These are phyloP conservation scores for Salvator merianae DNA, from an alignment of 2,113 vertebrate species.

Conservation along the genomic window DNA sequence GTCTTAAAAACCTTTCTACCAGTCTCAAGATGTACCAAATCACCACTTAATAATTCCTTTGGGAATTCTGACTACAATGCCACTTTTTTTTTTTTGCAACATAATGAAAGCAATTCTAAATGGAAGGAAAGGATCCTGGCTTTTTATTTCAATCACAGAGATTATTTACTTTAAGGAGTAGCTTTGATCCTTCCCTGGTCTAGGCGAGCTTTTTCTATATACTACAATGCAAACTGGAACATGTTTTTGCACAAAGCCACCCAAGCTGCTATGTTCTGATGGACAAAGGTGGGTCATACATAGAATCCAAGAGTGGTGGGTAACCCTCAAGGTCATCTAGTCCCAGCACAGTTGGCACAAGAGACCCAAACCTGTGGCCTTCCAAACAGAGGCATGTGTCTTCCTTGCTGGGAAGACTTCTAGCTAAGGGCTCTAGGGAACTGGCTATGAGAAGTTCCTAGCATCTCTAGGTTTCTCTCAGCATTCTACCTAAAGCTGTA, in stretches of 20 bases:
- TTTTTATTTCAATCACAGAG: not conserved
- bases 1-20: not conserved
- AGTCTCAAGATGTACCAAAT: not conserved
- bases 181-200: not conserved
- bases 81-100: not conserved
- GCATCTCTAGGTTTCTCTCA: too few species aligned
- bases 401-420: too few species aligned
- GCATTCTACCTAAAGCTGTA: too few species aligned
- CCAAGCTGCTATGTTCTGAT: too few species aligned
- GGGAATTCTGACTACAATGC: not conserved
- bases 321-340: too few species aligned
- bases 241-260: not conserved
- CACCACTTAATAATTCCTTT: not conserved
- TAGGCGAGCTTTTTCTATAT: not conserved
- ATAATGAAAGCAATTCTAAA: not conserved
- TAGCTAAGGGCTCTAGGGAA: too few species aligned
- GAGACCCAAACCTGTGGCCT: too few species aligned
- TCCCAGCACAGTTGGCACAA: too few species aligned
- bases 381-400: too few species aligned
- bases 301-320: too few species aligned
- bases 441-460: too few species aligned
- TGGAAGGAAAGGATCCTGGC: not conserved
- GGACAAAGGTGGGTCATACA: too few species aligned
- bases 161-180: not conserved
- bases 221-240: not conserved